A percentile compares a stretch with the other conserved stretches of the same genome.
phyloP scores from a whole-genome alignment of 92 coral and sea anemone species.

The Montipora capitata region DNA sequence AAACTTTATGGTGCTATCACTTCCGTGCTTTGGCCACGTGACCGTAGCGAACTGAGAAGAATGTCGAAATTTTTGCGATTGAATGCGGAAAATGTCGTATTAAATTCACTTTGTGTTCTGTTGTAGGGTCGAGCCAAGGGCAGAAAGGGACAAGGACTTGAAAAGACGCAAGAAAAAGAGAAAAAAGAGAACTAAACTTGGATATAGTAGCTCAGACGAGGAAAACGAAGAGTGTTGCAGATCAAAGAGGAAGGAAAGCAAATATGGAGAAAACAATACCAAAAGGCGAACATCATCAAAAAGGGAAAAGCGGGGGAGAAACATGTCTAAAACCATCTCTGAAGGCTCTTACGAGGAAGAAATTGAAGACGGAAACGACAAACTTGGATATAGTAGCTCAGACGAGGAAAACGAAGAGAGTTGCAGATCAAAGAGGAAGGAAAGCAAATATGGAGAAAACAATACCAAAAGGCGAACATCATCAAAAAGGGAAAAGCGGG shows the following conservation, averaged over 20 bases:
- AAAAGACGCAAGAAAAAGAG: constrained; percentile 14
- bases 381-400: neutral
- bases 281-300: neutral
- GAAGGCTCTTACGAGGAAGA: neutral
- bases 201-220: neutral
- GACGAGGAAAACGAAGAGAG: constrained; percentile 13
- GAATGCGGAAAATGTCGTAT: no score
- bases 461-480: neutral
- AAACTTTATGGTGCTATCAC: no score
- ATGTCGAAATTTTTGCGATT: no score
- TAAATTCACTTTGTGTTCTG: neutral
- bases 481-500: neutral
- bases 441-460: neutral
- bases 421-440: neutral
- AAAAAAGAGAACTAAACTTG: neutral
- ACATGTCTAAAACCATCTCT: neutral
- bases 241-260: neutral
- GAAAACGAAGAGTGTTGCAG: constrained; percentile 5
- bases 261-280: neutral
- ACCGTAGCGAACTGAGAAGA: no score
- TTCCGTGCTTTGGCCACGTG: no score
- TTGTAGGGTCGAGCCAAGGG: constrained; percentile 1
- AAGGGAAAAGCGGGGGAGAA: neutral
- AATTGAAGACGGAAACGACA: neutral
- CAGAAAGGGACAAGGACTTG: constrained; percentile 5